Evolutionary conservation across 1,140 invertebrate species (phyloP), one percentile per base, ranked within the genome.

Genomic region (Asbolus verrucosus): DNA sequence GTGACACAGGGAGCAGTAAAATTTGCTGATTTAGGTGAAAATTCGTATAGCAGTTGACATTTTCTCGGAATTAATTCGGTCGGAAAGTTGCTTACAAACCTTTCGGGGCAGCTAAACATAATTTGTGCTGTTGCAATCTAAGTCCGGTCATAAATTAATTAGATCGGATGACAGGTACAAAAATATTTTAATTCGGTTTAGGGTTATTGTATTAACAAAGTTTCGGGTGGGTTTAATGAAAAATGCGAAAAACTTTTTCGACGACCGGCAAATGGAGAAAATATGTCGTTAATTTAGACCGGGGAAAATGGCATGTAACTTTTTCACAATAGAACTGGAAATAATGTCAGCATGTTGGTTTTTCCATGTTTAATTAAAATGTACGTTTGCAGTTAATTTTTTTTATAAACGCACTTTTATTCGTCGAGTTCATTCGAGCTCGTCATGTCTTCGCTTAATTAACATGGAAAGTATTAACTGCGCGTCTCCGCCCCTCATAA

Each of bases 21-120:
- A 54, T 54, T 27, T 13, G 46, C 46, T 54, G 46, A 54, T 54
- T 54, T 54, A 54, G 46, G 46, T 54, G 46, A 27, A 54, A 54
- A 54, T 54, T 43, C 39, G 39, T 43, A 16, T 9, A 16, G 46
- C 11, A 9, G 39, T 54, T 54, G 46, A 54, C 46, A 54, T 27
- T 54, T 50, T 54, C 46, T 1, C 11, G 27, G 27, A 24, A 54
- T 54, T 54, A 54, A 54, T 54, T 54, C 46, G n/a, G 46, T 54
- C 27, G 18, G 46, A 54, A n/a, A 54, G 46, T 54, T 54, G 43
- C 43, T 50, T 19, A 50, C 43, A 50, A 50, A 50, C 43, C 43
- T 50, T 50, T 21, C 2, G 43, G 43, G 43, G 21, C 43, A 5
- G 6, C 43, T 50, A 50, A 36, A 50, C 43, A 50, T 21, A 13